Percentiles rank a stretch among this genome's conserved stretches.
These are phyloP conservation scores for Tyrophagus putrescentiae DNA, from an alignment of 1,140 invertebrate genomes.

Conservation along the genomic window DNA sequence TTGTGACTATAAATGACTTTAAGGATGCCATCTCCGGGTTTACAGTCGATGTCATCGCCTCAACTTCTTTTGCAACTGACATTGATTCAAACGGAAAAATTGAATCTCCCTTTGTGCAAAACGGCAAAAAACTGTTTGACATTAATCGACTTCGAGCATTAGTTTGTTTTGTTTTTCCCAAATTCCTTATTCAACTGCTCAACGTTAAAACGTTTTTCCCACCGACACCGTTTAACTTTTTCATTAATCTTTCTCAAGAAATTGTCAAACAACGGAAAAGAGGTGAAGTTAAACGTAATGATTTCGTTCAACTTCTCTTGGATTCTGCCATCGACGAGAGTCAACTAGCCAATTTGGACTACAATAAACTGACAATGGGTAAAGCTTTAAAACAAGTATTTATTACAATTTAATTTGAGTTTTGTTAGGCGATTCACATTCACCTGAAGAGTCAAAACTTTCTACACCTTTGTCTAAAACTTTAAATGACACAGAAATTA, in stretches of 20 bases:
- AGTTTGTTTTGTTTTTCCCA: not conserved
- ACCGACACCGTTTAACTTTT: not conserved
- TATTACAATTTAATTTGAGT: not conserved
- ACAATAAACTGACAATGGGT: not conserved
- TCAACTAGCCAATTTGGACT: not conserved
- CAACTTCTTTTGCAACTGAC: not conserved
- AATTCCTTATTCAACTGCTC: not conserved
- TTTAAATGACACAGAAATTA: not conserved
- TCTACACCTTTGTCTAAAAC: not conserved
- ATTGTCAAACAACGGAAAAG: not conserved
- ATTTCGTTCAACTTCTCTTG: conserved; percentile 1
- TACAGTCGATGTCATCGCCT: conserved; percentile 6
- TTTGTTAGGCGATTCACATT: not conserved
- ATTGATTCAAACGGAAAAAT: not conserved
- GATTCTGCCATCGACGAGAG: not conserved
- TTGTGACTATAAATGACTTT: not conserved
- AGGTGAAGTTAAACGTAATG: not conserved
- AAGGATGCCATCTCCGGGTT: not conserved
- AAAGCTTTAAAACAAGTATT: not conserved
- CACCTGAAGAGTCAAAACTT: not conserved
- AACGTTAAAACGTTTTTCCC: not conserved
- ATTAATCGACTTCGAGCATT: conserved; percentile 1
- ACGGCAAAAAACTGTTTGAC: not conserved
- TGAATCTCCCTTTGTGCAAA: not conserved
- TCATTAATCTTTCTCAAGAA: not conserved